Conservation (phyloP, 2,888 invertebrate genomes). For the Cosmopolites sordidus region DNA sequence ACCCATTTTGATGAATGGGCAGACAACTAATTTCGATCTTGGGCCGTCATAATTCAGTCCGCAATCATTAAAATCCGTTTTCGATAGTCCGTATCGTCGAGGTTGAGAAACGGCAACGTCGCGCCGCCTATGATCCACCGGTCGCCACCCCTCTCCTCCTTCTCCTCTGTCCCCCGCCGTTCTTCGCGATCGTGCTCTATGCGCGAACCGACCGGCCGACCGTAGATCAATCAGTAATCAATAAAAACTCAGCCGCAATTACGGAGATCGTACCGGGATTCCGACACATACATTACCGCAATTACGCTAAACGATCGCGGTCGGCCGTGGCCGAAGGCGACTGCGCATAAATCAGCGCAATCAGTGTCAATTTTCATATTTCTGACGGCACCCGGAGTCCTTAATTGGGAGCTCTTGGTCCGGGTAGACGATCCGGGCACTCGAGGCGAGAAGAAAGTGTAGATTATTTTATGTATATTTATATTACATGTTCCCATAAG, state of each 20-base stretch:
- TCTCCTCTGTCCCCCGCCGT: neutral
- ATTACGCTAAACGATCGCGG: conserved; percentile 45
- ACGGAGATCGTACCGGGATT: conserved; percentile 45
- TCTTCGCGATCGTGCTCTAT: neutral
- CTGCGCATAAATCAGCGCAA: conserved; percentile 26
- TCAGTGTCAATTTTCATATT: conserved; percentile 25
- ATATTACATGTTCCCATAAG: no score
- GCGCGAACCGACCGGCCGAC: conserved; percentile 36
- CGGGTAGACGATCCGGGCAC: neutral
- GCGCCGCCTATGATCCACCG: no score
- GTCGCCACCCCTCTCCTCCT: neutral
- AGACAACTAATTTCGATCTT: no score
- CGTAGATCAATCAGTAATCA: conserved; percentile 48
- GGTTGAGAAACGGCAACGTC: no score
- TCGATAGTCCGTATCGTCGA: no score
- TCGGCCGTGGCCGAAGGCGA: conserved; percentile 20
- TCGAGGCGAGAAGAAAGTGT: neutral
- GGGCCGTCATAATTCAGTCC: no score
- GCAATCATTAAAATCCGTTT: no score
- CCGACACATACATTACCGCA: conserved; percentile 46
- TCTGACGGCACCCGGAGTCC: neutral
- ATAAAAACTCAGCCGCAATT: conserved; percentile 39
- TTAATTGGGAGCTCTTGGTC: neutral
- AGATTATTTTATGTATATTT: no score
- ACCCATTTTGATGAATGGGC: no score